phyloP scores from a whole-genome alignment of 2,888 invertebrate species.

The Lithophane leautieri region DNA sequence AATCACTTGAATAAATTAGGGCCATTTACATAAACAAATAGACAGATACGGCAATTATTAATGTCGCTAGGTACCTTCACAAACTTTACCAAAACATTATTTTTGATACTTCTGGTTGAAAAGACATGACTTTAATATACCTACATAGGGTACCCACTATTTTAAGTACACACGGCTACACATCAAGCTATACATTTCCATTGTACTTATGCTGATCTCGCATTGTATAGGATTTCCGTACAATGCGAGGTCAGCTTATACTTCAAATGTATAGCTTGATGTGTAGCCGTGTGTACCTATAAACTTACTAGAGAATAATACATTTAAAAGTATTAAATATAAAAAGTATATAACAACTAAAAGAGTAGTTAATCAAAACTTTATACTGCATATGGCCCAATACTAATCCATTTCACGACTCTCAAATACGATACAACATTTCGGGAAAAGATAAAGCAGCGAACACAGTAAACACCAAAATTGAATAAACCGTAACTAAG shows the following conservation, averaged over 20 bases:
- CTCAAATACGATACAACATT: conserved; percentile 64
- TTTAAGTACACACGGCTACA: neutral
- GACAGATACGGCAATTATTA: neutral
- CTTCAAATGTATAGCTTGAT: too few species aligned
- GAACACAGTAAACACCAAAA: conserved; percentile 85
- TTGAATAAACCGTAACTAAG: conserved; percentile 85
- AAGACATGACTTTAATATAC: neutral
- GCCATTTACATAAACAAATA: conserved; percentile 11
- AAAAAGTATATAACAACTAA: neutral
- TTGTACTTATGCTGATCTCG: too few species aligned
- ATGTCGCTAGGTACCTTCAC: neutral
- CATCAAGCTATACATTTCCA: too few species aligned
- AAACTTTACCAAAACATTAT: conserved; percentile 7
- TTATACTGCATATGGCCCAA: conserved; percentile 11
- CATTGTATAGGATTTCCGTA: too few species aligned
- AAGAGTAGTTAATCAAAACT: neutral
- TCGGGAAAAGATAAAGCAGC: conserved; percentile 85
- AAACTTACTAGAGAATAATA: conserved; percentile 14
- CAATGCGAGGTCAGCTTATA: too few species aligned
- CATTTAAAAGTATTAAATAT: conserved; percentile 17
- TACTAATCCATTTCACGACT: neutral
- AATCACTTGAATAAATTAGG: neutral
- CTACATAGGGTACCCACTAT: neutral
- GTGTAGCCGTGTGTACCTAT: neutral
- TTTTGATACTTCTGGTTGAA: neutral